phyloP scores from a whole-genome alignment of 2,113 vertebrate species.

The Trogon surrucura region DNA sequence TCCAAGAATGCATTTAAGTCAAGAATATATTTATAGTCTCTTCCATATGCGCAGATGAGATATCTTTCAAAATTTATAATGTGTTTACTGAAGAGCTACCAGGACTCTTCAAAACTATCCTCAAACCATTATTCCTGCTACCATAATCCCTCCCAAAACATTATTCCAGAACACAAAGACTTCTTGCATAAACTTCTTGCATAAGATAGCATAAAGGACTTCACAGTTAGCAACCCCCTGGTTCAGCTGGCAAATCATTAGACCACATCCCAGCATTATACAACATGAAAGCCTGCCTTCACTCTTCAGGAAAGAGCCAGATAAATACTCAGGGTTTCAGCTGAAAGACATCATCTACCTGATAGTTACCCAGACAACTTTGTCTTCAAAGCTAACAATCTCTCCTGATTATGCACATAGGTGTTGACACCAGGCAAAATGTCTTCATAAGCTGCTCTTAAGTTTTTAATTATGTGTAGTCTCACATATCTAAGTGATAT shows the following conservation, averaged over 20 bases:
- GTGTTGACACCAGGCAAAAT: not conserved
- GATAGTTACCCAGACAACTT: not conserved
- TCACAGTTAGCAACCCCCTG: not conserved
- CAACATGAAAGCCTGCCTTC: not conserved
- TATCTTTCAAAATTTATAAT: not conserved
- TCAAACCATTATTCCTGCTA: not conserved
- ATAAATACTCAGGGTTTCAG: not conserved
- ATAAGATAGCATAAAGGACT: not conserved
- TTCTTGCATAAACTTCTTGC: not conserved
- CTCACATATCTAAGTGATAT: not conserved
- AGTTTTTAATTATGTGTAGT: not conserved
- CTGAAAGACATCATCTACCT: not conserved
- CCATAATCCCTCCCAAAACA: not conserved
- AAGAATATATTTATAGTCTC: not conserved
- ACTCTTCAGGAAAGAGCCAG: not conserved
- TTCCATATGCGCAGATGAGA: not conserved
- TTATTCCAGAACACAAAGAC: not conserved
- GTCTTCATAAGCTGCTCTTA: not conserved
- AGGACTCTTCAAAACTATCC: not conserved
- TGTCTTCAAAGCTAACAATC: not conserved
- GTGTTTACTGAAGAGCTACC: not conserved
- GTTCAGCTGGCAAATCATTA: not conserved
- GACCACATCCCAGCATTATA: not conserved
- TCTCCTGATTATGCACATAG: not conserved
- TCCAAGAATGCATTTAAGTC: no score